A percentile compares a stretch with the other conserved stretches of the same genome.
phyloP scores from a whole-genome alignment of 2,888 invertebrate genomes.

The Antheraea yamamai region DNA sequence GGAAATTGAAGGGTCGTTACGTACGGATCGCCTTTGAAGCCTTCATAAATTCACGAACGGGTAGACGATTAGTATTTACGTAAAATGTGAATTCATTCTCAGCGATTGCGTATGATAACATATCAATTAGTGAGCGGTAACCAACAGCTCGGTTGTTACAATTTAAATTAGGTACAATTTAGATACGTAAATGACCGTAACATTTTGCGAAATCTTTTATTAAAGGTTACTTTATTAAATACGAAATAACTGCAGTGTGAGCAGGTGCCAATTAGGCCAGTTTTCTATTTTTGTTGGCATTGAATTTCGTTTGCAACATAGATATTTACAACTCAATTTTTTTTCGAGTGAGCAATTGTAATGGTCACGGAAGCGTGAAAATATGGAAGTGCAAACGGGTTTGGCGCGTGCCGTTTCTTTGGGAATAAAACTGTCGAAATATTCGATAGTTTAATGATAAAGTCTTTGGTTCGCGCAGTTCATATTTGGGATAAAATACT shows the following conservation, averaged over 20 bases:
- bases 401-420: constrained; percentile 40
- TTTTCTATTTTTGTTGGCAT: constrained; percentile 64
- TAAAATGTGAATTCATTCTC: constrained; percentile 20
- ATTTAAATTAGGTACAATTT: constrained; percentile 15
- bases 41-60: constrained; percentile 68
- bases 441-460: constrained; percentile 35
- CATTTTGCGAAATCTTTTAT: constrained; percentile 59
- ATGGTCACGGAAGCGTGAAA: constrained; percentile 65
- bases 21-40: constrained; percentile 54
- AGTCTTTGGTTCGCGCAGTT: constrained; percentile 19
- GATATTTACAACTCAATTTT: constrained; percentile 49
- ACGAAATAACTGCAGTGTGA: constrained; percentile 58
- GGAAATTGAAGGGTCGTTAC: constrained; percentile 78
- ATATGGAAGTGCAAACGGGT: constrained; percentile 45
- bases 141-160: constrained; percentile 23
- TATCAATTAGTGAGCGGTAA: constrained; percentile 25
- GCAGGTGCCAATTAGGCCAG: constrained; percentile 45
- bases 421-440: constrained; percentile 45
- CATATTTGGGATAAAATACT: constrained; percentile 16
- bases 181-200: constrained; percentile 29
- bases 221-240: too few relatives aligned
- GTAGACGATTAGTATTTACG: constrained; percentile 24
- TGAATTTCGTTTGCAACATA: constrained; percentile 62
- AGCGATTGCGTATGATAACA: constrained; percentile 21
- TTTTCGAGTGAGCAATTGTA: constrained; percentile 56